Evolutionary conservation across 2,888 invertebrate genomes (phyloP), one percentile per base, ranked within the genome.

Genomic region (Alviniconcha strummeri): DNA sequence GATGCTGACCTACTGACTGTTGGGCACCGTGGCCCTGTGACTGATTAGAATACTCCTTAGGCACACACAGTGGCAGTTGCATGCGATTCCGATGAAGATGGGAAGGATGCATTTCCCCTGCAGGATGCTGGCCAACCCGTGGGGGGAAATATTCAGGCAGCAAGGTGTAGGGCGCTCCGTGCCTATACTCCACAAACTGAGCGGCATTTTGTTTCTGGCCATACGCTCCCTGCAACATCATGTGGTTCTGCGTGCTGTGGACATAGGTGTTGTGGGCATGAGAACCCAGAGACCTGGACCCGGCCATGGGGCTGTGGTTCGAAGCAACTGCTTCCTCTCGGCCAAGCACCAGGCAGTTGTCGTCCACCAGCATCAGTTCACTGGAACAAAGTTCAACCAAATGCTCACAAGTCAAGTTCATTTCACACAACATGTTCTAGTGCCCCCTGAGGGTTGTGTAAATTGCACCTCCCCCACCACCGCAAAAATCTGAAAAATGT

Each of bases 281-380:
- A 36, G 36, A 54, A 52, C 52, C 9, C 60, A 11, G 60, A 13
- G 8, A 60, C 9, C 60, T 13, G 13, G 60, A 60, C 9, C 60
- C 13, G 60, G 60, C 60, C 60, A 60, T 60, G 9, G 13, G 9
- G 4, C 13, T 60, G 60, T 8, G 60, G 13, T 60, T 13, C 4
- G 60, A 60, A 8, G 13, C 8, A 60, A 60, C 1, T 1, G 13
- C 13, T 60, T 60, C 60, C 60, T 60, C 79, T 13, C 19, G 17
- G 13, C 8, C 36, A 15, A 11, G 15, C 7, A 80, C 69, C 19
- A 82, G 4, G 19, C 67, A 77, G 64, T 67, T 55, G 4, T 82
- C 82, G n/a, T 82, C 82, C 36, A 82, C 57, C 15, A 69, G 36
- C 67, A 82, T 52, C 17, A 52, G 9, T 15, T 82, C 82, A 54